Percentiles rank a stretch among this genome's conserved stretches.
These are phyloP conservation scores for Nycticorax nycticorax DNA, from an alignment of 2,113 vertebrate species.

Conservation along the genomic window DNA sequence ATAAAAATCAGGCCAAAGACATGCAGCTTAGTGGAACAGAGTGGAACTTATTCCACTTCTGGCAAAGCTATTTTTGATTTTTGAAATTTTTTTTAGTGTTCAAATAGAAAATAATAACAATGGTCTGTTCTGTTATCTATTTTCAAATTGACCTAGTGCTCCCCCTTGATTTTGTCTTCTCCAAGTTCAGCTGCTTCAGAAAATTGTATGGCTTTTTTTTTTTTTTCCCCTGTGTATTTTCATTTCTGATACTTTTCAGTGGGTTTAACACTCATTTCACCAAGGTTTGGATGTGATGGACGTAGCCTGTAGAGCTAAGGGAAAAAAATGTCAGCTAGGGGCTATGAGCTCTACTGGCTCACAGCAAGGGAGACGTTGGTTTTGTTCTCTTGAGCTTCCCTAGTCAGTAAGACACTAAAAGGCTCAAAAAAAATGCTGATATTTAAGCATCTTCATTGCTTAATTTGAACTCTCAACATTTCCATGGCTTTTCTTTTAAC, in stretches of 20 bases:
- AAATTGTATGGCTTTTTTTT: neutral
- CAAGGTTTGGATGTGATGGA: conserved; percentile 25
- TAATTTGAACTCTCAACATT: conserved; percentile 19
- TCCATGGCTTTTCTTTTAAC: conserved; percentile 48
- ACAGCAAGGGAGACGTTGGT: conserved; percentile 42
- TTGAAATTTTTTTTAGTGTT: neutral
- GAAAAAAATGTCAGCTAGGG: conserved; percentile 37
- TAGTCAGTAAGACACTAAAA: conserved; percentile 55
- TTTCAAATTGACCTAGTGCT: neutral
- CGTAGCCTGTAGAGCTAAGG: conserved; percentile 46
- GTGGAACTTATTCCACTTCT: neutral
- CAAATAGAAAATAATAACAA: neutral
- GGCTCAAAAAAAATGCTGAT: conserved; percentile 40
- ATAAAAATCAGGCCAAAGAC: neutral
- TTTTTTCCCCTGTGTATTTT: neutral
- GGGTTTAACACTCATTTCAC: conserved; percentile 20
- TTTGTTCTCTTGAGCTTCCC: conserved; percentile 56
- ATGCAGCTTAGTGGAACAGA: neutral
- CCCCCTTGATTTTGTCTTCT: neutral
- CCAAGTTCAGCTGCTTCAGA: neutral
- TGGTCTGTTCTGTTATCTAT: neutral
- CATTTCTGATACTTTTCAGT: conserved; percentile 15
- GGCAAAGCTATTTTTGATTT: neutral
- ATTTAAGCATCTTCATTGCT: conserved; percentile 36
- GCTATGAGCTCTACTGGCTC: conserved; percentile 53